Evolutionary conservation across 92 coral and sea anemone genomes (phyloP).

Genomic region (Paragorgia papillata): DNA sequence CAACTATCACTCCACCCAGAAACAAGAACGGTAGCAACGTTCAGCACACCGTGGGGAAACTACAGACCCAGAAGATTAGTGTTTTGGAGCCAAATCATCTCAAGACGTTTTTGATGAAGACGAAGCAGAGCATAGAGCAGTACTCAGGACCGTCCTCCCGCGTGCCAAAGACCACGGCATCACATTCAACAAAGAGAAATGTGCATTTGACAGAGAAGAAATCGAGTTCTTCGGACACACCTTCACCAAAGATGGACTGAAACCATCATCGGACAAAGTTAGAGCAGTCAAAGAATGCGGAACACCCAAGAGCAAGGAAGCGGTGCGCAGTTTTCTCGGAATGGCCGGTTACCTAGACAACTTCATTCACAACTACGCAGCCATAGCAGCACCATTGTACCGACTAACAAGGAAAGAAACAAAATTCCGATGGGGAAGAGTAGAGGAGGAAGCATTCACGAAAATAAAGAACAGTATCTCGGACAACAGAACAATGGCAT

Average conservation of each 20-base stretch:
- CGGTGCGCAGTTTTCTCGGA: slow-evolving; percentile 67
- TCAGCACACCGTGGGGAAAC: slow-evolving; percentile 62
- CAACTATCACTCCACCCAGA: slow-evolving; percentile 48
- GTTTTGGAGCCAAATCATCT: slow-evolving; percentile 42
- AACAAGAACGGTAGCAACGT: slow-evolving; percentile 55
- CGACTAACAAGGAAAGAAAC: slow-evolving; percentile 51
- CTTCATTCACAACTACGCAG: slow-evolving; percentile 43
- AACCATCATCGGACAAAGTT: slow-evolving; percentile 63
- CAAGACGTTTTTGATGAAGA: slow-evolving; percentile 37
- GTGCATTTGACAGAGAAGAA: slow-evolving; percentile 35
- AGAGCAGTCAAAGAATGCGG: slow-evolving; percentile 63
- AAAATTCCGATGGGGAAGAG: slow-evolving; percentile 49
- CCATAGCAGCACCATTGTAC: slow-evolving; percentile 58
- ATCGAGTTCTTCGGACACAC: slow-evolving; percentile 62
- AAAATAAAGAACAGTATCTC: slow-evolving; percentile 62
- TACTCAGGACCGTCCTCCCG: slow-evolving; percentile 45
- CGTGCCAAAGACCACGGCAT: slow-evolving; percentile 53
- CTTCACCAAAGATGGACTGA: slow-evolving; percentile 57
- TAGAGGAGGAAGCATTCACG: slow-evolving; percentile 55
- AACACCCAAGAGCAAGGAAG: slow-evolving; percentile 59
- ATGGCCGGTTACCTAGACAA: slow-evolving; percentile 57
- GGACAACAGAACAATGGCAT: slow-evolving; percentile 40
- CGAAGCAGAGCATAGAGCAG: slow-evolving; percentile 41
- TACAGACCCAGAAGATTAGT: slow-evolving; percentile 28
- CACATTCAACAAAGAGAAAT: slow-evolving; percentile 48